Conservation (phyloP, 1,140 invertebrate genomes). For the Gonioctena quinquepunctata region DNA sequence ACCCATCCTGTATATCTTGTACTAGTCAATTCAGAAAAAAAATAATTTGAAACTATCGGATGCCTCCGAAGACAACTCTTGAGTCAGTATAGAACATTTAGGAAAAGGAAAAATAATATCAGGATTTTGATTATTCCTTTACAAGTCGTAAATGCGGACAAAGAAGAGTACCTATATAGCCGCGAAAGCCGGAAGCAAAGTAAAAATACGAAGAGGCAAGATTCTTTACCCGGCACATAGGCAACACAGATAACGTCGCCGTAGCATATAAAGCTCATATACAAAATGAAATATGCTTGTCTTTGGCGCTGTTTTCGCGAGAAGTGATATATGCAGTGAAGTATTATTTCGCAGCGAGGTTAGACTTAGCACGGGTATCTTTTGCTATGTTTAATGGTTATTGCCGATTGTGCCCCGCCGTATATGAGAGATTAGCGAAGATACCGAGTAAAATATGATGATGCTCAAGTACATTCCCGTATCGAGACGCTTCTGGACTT, state of each 20-base stretch:
- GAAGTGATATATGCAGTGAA: slow-evolving; percentile 36
- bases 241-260: slow-evolving; percentile 35
- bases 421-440: slow-evolving; percentile 42
- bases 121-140: no score
- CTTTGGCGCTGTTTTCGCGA: slow-evolving; percentile 33
- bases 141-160: background rate
- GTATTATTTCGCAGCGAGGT: slow-evolving; percentile 41
- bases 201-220: slow-evolving; percentile 11
- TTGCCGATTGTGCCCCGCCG: slow-evolving; percentile 38
- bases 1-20: no score
- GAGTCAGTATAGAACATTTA: no score
- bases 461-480: slow-evolving; percentile 25
- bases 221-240: slow-evolving; percentile 32
- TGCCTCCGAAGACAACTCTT: no score
- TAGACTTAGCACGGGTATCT: slow-evolving; percentile 43
- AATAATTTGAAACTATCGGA: no score
- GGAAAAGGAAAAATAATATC: no score
- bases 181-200: slow-evolving; percentile 6
- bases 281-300: slow-evolving; percentile 46
- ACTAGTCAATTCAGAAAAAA: no score
- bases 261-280: slow-evolving; percentile 40
- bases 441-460: slow-evolving; percentile 39
- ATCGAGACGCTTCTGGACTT: slow-evolving; percentile 4
- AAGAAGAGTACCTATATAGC: no score
- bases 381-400: slow-evolving; percentile 42